These are phyloP conservation scores for Enhydra lutris DNA, from an alignment of 2,113 vertebrate genomes.

Conservation along the genomic window DNA sequence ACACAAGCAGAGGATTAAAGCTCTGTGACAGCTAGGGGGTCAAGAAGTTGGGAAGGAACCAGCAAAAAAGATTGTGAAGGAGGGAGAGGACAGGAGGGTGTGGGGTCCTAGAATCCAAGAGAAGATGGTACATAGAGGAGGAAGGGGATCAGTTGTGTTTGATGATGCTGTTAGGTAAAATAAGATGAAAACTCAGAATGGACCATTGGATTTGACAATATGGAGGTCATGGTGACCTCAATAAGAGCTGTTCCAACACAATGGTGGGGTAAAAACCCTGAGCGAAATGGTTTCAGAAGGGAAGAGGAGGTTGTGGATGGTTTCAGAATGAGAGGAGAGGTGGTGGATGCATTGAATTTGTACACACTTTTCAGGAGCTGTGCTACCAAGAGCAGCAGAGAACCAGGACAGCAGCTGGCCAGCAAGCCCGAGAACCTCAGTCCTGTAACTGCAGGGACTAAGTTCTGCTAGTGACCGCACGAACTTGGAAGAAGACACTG, in stretches of 20 bases:
- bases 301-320: too few relatives aligned
- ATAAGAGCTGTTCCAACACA: not conserved
- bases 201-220: not conserved
- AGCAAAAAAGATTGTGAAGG: not conserved
- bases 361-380: not conserved
- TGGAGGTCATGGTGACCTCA: not conserved
- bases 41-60: not conserved
- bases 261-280: not conserved
- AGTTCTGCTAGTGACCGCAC: not conserved
- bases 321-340: not conserved
- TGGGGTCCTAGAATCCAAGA: not conserved
- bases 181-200: not conserved
- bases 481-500: not conserved
- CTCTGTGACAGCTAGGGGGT: not conserved
- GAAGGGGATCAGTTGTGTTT: not conserved
- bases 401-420: not conserved
- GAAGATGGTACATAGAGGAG: not conserved
- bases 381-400: not conserved
- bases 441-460: not conserved
- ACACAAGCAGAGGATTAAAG: not conserved
- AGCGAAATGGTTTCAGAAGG: not conserved
- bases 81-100: not conserved
- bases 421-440: not conserved
- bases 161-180: not conserved
- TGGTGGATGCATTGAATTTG: not conserved